phyloP scores from a whole-genome alignment of 1,140 invertebrate species.

The Drosophila arizonae region DNA sequence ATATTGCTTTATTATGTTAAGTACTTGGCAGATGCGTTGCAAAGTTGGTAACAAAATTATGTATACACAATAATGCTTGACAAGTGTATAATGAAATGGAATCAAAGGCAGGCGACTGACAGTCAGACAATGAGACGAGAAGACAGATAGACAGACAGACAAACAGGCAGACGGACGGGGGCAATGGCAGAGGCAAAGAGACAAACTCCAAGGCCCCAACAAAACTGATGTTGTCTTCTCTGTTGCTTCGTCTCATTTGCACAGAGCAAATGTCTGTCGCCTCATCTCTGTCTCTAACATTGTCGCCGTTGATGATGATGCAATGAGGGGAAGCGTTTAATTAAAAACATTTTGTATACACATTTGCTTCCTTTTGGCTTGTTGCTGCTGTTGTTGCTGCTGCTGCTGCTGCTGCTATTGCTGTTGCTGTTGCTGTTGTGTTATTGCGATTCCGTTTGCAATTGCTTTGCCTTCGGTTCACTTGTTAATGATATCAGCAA shows the following conservation, averaged over 20 bases:
- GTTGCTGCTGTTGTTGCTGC: conserved; percentile 26
- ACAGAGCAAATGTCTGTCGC: conserved; percentile 8
- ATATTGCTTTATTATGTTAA: conserved; percentile 11
- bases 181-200: too few species aligned
- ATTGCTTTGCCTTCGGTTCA: conserved; percentile 62
- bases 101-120: conserved; percentile 30
- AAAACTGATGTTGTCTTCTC: conserved; percentile 6
- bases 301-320: conserved; percentile 32
- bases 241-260: conserved; percentile 9
- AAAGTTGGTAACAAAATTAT: conserved; percentile 37
- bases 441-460: conserved; percentile 78
- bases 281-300: conserved; percentile 34
- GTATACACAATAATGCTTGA: conserved; percentile 28
- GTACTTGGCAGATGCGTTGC: conserved; percentile 29
- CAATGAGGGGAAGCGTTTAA: conserved; percentile 70
- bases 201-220: conserved; percentile 2
- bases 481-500: conserved; percentile 78
- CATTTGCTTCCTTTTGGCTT: conserved; percentile 68
- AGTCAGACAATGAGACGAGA: background rate
- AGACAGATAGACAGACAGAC: background rate
- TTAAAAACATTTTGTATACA: conserved; percentile 81
- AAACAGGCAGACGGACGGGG: too few species aligned
- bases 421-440: conserved; percentile 35
- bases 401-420: background rate
- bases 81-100: conserved; percentile 41